A percentile compares a stretch with the other conserved stretches of the same genome.
These are phyloP conservation scores for Tachina grossa DNA, from an alignment of 2,888 invertebrate species.

Conservation along the genomic window DNA sequence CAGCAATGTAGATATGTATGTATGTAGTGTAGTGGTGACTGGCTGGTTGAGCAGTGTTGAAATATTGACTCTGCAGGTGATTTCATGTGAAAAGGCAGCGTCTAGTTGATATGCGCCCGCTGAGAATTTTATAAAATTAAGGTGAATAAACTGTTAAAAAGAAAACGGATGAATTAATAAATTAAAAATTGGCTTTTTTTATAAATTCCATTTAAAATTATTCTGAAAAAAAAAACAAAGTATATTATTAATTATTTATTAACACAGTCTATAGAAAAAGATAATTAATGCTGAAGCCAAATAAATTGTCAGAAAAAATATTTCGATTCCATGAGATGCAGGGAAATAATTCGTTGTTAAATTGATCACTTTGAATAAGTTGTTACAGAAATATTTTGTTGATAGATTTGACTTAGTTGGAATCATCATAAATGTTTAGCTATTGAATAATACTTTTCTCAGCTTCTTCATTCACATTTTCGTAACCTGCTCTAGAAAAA, in stretches of 20 bases:
- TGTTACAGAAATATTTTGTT: neutral
- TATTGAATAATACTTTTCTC: too few relatives aligned
- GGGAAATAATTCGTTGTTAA: conserved; percentile 12
- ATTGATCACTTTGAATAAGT: conserved; percentile 28
- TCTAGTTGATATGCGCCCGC: conserved; percentile 54
- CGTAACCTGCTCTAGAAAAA: too few relatives aligned
- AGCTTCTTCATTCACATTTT: too few relatives aligned
- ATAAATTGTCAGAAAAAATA: conserved; percentile 14
- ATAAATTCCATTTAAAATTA: neutral
- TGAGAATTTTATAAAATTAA: conserved; percentile 50
- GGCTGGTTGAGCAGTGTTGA: conserved; percentile 67
- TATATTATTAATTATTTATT: conserved; percentile 31
- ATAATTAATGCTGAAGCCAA: conserved; percentile 4
- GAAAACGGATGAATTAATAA: conserved; percentile 60
- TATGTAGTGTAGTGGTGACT: conserved; percentile 68
- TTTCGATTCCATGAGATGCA: conserved; percentile 43
- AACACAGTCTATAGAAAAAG: neutral
- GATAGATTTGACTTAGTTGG: neutral
- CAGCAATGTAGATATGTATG: neutral
- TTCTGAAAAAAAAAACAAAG: conserved; percentile 33
- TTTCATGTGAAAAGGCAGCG: conserved; percentile 62
- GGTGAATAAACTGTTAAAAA: conserved; percentile 58
- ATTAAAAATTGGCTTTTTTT: conserved; percentile 20
- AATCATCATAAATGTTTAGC: neutral
- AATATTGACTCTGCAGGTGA: conserved; percentile 71